phyloP scores from a whole-genome alignment of 2,113 vertebrate genomes.

The Tupaia tana region DNA sequence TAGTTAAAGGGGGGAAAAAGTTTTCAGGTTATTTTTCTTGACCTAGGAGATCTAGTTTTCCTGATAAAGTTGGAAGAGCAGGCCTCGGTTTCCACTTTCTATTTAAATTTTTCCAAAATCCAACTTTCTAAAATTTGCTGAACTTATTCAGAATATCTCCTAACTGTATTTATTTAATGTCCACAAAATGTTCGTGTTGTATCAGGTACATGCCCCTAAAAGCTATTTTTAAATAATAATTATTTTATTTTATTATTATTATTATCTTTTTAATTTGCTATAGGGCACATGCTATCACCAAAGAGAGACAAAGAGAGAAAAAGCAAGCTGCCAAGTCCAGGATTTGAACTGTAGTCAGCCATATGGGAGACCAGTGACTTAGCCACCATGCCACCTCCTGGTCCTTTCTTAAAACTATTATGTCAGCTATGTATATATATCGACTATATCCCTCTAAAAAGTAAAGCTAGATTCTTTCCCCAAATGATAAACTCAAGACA shows the following conservation, averaged over 20 bases:
- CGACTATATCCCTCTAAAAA: neutral
- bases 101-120: neutral
- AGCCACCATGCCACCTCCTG: too few relatives aligned
- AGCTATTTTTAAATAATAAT: neutral
- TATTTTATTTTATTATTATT: too few relatives aligned
- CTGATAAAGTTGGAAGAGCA: neutral
- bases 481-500: neutral
- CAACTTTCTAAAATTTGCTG: neutral
- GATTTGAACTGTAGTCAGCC: too few relatives aligned
- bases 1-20: too few relatives aligned
- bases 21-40: neutral
- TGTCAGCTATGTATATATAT: too few relatives aligned
- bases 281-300: too few relatives aligned
- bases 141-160: neutral
- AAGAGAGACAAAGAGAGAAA: too few relatives aligned
- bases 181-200: neutral
- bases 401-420: too few relatives aligned
- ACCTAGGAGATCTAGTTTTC: neutral
- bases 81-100: neutral
- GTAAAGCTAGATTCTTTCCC: neutral
- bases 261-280: too few relatives aligned
- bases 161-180: neutral
- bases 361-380: too few relatives aligned
- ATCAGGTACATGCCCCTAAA: neutral
- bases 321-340: too few relatives aligned